Evolutionary conservation across 2,797 vertebrate genomes (phyloP), one percentile per base, ranked within the genome.

Genomic region (Leptodactylus fallax): DNA sequence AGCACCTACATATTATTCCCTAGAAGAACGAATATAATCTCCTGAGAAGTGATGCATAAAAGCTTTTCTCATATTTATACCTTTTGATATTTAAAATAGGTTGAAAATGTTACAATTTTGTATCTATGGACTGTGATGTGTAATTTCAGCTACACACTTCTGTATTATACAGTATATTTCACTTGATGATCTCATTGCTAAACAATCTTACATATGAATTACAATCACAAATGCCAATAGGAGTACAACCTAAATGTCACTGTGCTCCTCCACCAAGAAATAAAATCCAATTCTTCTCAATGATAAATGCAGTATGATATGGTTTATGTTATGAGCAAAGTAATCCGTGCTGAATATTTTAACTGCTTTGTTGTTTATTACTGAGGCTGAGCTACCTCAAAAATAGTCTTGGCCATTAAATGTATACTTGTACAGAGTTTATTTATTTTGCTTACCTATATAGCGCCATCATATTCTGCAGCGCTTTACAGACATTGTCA

Each of bases 21-120:
- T 72, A 19, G 27, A 45, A 45, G 16, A 47, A 47, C 3, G 9
- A 17, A 47, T 21, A 47, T 47, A 72, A 72, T 47, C 65, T 27
- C 5, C 27, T 10, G 9, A 21, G 16, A 72, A 72, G 27, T 72
- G 69, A 72, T 19, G 27, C 27, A 47, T 72, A 19, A 72, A 72
- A 47, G 36, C 69, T 72, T 69, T 69, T 72, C 69, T 72, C 69
- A 72, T 72, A 45, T 72, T 72, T 47, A 9, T 45, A 72, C 69
- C 27, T 72, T 72, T 72, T 72, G 36, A 47, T 47, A 72, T 72
- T 72, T 72, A 45, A 69, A 72, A 21, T 47, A 72, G 69, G 69
- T 72, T 17, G 67, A 71, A 45, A 6, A 71, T 13, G 36, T 71
- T 71, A 72, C 69, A 17, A 72, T 47, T 17, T 36, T 10, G 14